Conservation (phyloP, 2,888 invertebrate species). For the Meandrusa payeni region DNA sequence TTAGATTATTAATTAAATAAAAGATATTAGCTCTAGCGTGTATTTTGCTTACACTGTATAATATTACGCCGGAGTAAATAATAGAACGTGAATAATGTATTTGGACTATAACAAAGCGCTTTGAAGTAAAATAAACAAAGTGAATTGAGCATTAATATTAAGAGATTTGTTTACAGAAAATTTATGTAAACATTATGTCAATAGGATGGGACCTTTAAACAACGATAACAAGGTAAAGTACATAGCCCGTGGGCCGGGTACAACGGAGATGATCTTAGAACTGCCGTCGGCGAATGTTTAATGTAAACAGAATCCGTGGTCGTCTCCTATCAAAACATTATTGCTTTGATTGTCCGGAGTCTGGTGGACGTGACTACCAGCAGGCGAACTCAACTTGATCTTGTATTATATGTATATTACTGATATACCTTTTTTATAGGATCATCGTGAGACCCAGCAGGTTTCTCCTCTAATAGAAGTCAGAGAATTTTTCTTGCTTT, state of each 20-base stretch:
- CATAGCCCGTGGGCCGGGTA: constrained; percentile 34
- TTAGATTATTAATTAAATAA: too few relatives aligned
- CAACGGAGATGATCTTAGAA: constrained; percentile 52
- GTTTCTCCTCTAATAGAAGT: too few relatives aligned
- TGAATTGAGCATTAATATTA: constrained; percentile 27
- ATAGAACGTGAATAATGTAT: too few relatives aligned
- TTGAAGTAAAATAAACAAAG: constrained; percentile 6
- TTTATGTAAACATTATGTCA: constrained; percentile 34
- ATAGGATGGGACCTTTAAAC: constrained; percentile 42
- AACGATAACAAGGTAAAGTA: constrained; percentile 44
- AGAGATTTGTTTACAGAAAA: constrained; percentile 37
- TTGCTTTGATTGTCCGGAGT: constrained; percentile 64
- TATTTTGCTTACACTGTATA: too few relatives aligned
- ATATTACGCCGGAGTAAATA: too few relatives aligned
- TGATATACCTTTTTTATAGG: too few relatives aligned
- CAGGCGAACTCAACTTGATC: constrained; percentile 6
- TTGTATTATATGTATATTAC: too few relatives aligned
- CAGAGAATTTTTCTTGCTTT: too few relatives aligned
- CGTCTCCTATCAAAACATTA: constrained; percentile 70
- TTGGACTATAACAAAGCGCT: not conserved
- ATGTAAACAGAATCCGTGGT: constrained; percentile 61
- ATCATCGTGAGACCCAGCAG: too few relatives aligned
- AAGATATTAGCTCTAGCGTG: too few relatives aligned
- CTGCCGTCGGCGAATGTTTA: constrained; percentile 58
- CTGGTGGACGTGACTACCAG: constrained; percentile 30